Evolutionary conservation across 2,113 vertebrate genomes (phyloP).

Genomic region (Larimichthys polyactis): DNA sequence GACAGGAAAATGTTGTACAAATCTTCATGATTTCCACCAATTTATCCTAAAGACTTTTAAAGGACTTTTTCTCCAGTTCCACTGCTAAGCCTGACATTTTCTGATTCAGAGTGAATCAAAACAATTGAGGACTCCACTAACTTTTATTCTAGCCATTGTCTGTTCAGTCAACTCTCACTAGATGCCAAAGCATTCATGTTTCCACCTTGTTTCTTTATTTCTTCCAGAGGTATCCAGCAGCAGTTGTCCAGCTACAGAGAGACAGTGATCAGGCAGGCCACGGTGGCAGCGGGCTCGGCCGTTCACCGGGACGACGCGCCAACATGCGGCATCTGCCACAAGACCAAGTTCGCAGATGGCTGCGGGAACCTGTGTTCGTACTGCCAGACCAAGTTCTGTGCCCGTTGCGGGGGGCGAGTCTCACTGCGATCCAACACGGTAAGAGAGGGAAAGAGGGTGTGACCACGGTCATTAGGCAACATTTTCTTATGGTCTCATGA

Average conservation of each 20-base stretch:
- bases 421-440: constrained; percentile 96
- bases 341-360: constrained; percentile 99
- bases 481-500: neutral
- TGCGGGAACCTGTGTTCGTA: constrained; percentile 98
- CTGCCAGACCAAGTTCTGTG: constrained; percentile 99
- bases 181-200: neutral
- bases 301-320: constrained; percentile 97
- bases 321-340: constrained; percentile 97
- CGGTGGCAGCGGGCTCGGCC: constrained; percentile 77
- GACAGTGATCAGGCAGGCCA: constrained; percentile 91
- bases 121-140: too few relatives aligned
- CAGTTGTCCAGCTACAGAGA: constrained; percentile 98
- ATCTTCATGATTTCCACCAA: too few relatives aligned
- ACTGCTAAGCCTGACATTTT: too few relatives aligned
- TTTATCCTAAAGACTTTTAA: too few relatives aligned
- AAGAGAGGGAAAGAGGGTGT: constrained; percentile 59
- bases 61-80: too few relatives aligned
- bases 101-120: too few relatives aligned
- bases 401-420: constrained; percentile 96
- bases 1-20: too few relatives aligned
- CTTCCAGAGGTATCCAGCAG: constrained; percentile 93
- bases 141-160: too few relatives aligned
- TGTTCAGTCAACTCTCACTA: too few relatives aligned
- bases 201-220: neutral
- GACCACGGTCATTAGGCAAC: too few relatives aligned